phyloP scores from a whole-genome alignment of 2,888 invertebrate species.

The Fabriciana adippe region DNA sequence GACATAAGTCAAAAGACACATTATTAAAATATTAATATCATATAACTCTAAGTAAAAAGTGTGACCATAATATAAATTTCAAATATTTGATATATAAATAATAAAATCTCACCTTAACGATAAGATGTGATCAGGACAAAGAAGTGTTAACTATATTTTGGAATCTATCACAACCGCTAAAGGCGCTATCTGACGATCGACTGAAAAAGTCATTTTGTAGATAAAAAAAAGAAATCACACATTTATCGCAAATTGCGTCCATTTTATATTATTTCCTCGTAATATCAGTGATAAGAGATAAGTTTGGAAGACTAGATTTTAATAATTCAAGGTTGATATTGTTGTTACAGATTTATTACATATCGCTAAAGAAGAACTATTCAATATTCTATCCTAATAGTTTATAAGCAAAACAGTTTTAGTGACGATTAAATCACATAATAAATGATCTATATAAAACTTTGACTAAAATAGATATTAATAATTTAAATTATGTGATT shows the following conservation, averaged over 20 bases:
- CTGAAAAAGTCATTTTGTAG: constrained; percentile 73
- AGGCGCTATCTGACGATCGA: constrained; percentile 72
- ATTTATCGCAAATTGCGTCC: constrained; percentile 75
- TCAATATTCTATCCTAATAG: neutral
- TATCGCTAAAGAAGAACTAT: neutral
- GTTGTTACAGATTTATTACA: constrained; percentile 6
- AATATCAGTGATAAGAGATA: constrained; percentile 66
- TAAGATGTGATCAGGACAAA: constrained; percentile 25
- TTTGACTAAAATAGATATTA: too few relatives aligned
- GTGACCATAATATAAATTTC: neutral
- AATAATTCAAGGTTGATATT: constrained; percentile 47
- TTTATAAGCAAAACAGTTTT: too few relatives aligned
- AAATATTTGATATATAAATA: neutral
- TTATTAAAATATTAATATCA: too few relatives aligned
- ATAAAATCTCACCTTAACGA: constrained; percentile 31
- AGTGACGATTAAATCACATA: too few relatives aligned
- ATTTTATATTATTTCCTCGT: constrained; percentile 66
- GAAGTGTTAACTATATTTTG: constrained; percentile 30
- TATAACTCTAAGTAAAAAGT: neutral
- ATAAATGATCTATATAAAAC: too few relatives aligned
- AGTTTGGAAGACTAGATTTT: constrained; percentile 47
- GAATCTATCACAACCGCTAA: constrained; percentile 64
- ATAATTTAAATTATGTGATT: too few relatives aligned
- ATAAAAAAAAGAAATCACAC: constrained; percentile 69
- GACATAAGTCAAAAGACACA: too few relatives aligned